Evolutionary conservation across 2,888 invertebrate species (phyloP).

Genomic region (Drosophila setosimentum): DNA sequence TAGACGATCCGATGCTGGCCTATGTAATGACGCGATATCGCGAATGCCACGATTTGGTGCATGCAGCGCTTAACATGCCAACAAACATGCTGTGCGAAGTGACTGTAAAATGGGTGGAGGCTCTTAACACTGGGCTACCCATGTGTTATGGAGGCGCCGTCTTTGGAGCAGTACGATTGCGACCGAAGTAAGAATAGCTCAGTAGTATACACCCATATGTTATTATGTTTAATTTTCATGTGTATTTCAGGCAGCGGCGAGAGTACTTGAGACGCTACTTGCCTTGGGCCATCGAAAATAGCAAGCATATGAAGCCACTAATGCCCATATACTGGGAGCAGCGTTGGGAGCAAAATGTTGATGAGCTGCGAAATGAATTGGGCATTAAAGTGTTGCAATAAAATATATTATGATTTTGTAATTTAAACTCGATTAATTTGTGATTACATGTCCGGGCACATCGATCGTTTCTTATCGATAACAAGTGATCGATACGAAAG

Average conservation of each 20-base stretch:
- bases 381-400: conserved; percentile 88
- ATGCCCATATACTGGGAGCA: conserved; percentile 96
- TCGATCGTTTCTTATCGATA: conserved; percentile 28
- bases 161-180: conserved; percentile 95
- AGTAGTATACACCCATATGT: conserved; percentile 6
- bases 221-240: conserved; percentile 12
- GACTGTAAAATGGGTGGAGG: conserved; percentile 99
- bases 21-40: conserved; percentile 99
- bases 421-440: conserved; percentile 26
- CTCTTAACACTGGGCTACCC: conserved; percentile 96
- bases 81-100: conserved; percentile 97
- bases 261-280: conserved; percentile 91
- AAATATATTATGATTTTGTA: conserved; percentile 28
- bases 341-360: conserved; percentile 95
- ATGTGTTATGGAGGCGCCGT: conserved; percentile 98
- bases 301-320: conserved; percentile 90
- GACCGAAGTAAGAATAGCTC: conserved; percentile 87
- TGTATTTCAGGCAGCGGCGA: conserved; percentile 87
- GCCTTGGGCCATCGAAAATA: conserved; percentile 94
- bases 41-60: conserved; percentile 98
- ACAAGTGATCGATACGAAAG: not conserved
- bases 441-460: conserved; percentile 4
- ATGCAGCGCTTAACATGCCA: conserved; percentile 96
- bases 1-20: conserved; percentile 94
- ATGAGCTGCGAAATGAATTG: conserved; percentile 92